phyloP scores from a whole-genome alignment of 2,113 vertebrate species.

The Scartelaos histophorus region DNA sequence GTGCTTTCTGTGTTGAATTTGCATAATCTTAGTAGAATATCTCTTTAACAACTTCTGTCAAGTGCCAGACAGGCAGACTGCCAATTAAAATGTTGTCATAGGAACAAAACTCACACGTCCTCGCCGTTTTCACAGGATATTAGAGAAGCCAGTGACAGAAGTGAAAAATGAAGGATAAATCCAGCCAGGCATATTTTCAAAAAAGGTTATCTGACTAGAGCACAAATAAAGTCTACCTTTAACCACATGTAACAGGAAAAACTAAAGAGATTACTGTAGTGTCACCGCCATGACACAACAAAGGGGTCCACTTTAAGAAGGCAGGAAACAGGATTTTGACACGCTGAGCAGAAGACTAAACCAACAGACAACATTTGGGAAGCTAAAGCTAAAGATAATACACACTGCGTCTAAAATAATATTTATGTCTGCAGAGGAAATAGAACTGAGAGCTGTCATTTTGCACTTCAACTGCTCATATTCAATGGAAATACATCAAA shows the following conservation, averaged over 20 bases:
- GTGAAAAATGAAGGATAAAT: conserved; percentile 3
- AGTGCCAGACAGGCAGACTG: conserved; percentile 4
- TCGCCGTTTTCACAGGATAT: neutral
- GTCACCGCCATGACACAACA: conserved; percentile 32
- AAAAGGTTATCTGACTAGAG: conserved; percentile 8
- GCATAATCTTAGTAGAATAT: conserved; percentile 1
- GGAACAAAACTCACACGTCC: conserved; percentile 8
- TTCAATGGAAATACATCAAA: neutral
- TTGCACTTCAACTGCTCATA: neutral
- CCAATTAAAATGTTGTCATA: conserved; percentile 12
- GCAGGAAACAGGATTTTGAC: conserved; percentile 29
- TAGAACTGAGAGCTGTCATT: neutral
- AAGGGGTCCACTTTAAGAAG: conserved; percentile 21
- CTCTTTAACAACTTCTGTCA: neutral
- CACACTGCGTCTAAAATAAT: conserved; percentile 12
- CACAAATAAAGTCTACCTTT: conserved; percentile 9
- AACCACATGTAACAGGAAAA: conserved; percentile 7
- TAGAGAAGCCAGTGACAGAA: neutral
- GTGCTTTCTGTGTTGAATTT: neutral
- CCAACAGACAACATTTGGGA: conserved; percentile 21
- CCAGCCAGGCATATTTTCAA: neutral
- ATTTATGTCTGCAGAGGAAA: conserved; percentile 13
- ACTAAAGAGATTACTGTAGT: conserved; percentile 19
- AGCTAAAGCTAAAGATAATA: conserved; percentile 15
- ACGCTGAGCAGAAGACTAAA: conserved; percentile 20